Percentiles rank a stretch among this genome's conserved stretches.
These are phyloP conservation scores for Graptemys geographica DNA, from an alignment of 2,797 vertebrate genomes.

Conservation along the genomic window DNA sequence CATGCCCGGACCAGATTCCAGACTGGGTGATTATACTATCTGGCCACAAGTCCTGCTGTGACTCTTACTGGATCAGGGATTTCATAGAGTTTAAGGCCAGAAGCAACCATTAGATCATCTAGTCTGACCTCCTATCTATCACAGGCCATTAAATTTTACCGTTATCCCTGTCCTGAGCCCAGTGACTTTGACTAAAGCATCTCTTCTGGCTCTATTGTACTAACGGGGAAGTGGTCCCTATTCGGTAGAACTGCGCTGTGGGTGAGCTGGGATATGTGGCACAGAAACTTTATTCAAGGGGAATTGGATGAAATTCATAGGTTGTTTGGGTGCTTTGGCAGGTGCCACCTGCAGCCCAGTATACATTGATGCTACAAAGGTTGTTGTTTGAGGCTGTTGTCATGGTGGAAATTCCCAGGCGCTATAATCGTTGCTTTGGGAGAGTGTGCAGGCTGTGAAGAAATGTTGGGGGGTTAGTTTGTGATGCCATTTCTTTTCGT, in stretches of 20 bases:
- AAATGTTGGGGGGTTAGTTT: not conserved
- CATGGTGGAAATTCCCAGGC: not conserved
- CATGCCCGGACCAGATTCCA: not conserved
- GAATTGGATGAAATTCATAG: not conserved
- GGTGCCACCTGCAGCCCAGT: not conserved
- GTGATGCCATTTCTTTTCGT: not conserved
- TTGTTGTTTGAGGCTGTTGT: not conserved
- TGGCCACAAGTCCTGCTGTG: not conserved
- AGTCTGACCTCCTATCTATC: not conserved
- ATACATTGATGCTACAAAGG: not conserved
- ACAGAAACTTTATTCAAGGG: not conserved
- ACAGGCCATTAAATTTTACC: not conserved
- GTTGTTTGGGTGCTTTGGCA: not conserved
- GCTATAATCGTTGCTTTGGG: not conserved
- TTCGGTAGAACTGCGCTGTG: not conserved
- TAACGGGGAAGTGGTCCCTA: not conserved
- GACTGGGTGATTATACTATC: not conserved
- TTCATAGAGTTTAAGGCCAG: not conserved
- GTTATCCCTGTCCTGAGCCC: not conserved
- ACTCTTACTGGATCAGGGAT: not conserved
- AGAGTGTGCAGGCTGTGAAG: not conserved
- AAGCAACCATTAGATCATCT: not conserved
- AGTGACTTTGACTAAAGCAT: not conserved
- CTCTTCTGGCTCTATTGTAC: not conserved
- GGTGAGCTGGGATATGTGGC: not conserved